Percentiles rank a stretch among this genome's conserved stretches.
These are phyloP conservation scores for Oncorhynchus keta DNA, from an alignment of 2,113 vertebrate species.

Conservation along the genomic window DNA sequence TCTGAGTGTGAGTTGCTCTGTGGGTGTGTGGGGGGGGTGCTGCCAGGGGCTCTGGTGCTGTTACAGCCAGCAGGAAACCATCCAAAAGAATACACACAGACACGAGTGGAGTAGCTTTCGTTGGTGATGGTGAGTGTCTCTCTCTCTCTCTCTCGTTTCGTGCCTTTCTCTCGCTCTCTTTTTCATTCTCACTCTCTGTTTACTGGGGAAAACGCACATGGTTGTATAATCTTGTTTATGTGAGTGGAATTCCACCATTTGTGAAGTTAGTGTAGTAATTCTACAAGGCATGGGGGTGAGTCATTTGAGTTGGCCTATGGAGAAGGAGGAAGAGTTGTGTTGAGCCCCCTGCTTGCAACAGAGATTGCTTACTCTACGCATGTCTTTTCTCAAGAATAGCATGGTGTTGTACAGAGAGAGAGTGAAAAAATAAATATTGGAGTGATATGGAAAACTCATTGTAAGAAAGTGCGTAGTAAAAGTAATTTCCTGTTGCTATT, in stretches of 20 bases:
- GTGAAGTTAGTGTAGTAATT: conserved; percentile 8
- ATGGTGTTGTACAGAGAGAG: neutral
- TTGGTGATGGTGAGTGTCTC: conserved; percentile 76
- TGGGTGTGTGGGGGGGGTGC: conserved; percentile 46
- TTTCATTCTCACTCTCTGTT: conserved; percentile 9
- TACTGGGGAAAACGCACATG: neutral
- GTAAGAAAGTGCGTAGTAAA: neutral
- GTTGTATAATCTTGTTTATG: neutral
- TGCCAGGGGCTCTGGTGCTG: conserved; percentile 48
- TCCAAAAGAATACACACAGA: conserved; percentile 48
- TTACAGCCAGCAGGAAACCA: conserved; percentile 50
- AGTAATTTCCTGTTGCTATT: neutral
- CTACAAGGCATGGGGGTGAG: neutral
- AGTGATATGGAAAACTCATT: neutral
- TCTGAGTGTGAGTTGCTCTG: conserved; percentile 55
- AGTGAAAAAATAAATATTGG: neutral
- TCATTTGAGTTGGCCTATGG: neutral
- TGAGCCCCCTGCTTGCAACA: neutral
- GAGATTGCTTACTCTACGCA: neutral
- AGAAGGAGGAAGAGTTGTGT: neutral
- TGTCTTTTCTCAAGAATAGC: neutral
- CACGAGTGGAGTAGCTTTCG: conserved; percentile 58
- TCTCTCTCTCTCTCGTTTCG: neutral
- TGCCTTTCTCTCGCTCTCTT: neutral
- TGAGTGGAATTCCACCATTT: conserved; percentile 12